Base-by-base conservation (phyloP, 64 coral and sea anemone species). In the Dendronephthya gigantea region DNA sequence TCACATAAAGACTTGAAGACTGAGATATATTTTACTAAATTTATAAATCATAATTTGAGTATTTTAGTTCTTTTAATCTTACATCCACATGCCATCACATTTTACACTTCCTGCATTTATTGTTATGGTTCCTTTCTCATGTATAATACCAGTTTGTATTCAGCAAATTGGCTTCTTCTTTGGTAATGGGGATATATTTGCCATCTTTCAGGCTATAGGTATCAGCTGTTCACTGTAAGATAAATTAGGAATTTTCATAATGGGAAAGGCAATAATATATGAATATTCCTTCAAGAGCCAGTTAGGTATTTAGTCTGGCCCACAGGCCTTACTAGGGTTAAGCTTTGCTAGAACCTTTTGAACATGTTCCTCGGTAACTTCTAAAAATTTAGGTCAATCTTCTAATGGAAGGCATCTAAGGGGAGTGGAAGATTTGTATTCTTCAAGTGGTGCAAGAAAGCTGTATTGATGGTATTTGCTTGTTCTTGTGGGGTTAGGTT, bases 391-490 rank as follows among this genome's bases (percentile, higher is more conserved):
- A 31, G 65, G 85, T 45, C 1, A 70, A 11, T 87, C 65, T 48
- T 87, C 85, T 17, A 88, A 70, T n/a, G 85, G 62, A 49, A 79
- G 65, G 37, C 27, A 10, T 11, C 19, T 59, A 25, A 87, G 68
- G 11, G 65, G 86, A 7, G 32, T 49, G 19, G 16, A 56, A 56
- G 58, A 30, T 49, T 25, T 50, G 47, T 85, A 85, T 35, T 31
- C 49, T 1, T 66, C 51, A 11, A 85, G 31, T 22, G 29, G 84
- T 40, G 35, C 84, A 25, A 85, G 52, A 38, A 86, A 86, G n/a
- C 86, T 66, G 84, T 50, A 50, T 86, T 86, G 32, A 86, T 86
- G 74, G 86, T 29, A 82, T 82, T 88, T 27, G 69, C 72, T 82
- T 82, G 40, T 47, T 82, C 74, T 11, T 41, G 81, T n/a, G 51